Evolutionary conservation across 2,113 vertebrate species (phyloP).

Genomic region (Raja brachyura): DNA sequence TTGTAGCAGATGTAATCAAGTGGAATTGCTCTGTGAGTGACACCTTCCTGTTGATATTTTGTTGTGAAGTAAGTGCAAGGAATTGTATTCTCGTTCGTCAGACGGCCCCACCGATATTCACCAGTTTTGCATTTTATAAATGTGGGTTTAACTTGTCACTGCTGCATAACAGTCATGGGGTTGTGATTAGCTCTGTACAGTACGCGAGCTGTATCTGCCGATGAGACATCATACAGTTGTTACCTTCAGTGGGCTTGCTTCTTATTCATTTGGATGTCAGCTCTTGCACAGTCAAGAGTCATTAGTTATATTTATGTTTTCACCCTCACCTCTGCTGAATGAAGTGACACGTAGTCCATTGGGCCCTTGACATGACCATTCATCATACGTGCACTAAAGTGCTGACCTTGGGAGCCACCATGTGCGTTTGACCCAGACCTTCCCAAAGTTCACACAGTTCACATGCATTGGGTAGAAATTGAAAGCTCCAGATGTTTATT

Average conservation of each 20-base stretch:
- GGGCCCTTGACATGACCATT: neutral
- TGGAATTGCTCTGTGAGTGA: neutral
- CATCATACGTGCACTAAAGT: neutral
- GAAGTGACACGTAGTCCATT: neutral
- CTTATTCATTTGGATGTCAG: neutral
- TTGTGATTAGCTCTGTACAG: neutral
- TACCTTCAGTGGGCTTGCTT: neutral
- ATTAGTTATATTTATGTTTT: neutral
- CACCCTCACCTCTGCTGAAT: neutral
- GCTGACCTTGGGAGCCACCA: neutral
- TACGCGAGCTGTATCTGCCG: neutral
- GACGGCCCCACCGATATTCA: neutral
- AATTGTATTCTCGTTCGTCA: neutral
- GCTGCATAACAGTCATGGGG: neutral
- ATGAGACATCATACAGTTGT: neutral
- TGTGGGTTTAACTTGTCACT: neutral
- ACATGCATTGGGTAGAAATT: neutral
- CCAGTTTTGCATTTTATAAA: slow-evolving; percentile 18
- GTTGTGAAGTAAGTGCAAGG: neutral
- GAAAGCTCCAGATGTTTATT: neutral
- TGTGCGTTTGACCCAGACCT: neutral
- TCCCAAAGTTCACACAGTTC: neutral
- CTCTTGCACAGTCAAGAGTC: neutral
- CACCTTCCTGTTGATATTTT: neutral
- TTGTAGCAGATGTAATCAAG: neutral